Evolutionary conservation across 2,113 vertebrate genomes (phyloP), one percentile per base, ranked within the genome.

Genomic region (Pterocles burchelli): DNA sequence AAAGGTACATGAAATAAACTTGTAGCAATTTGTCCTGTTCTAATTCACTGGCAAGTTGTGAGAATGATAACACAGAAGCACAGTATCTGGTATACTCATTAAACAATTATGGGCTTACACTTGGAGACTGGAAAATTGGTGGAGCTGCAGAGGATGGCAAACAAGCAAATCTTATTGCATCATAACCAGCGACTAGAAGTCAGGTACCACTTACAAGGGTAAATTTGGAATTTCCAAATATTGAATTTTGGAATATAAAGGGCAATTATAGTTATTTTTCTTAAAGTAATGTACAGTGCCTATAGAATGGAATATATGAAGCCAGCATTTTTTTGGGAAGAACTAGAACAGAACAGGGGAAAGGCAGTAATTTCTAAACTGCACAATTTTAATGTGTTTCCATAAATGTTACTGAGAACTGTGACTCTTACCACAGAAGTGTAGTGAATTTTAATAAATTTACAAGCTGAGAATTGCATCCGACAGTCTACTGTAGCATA

Each of bases 1-100:
- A 71, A 86, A 97, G 90, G 79, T 78, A 80, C 62, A 90, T 91
- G 82, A 97, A 97, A 95, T 91, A 93, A 93, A 96, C 54, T 90
- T 67, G 92, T 65, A 80, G 94, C 80, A 79, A 78, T 95, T 74
- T 74, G 73, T 75, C 66, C 62, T 81, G 15, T 87, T 62, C 59
- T 51, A 80, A 94, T 89, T 96, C 87, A 96, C 55, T 63, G 76
- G 63, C 13, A 77, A 82, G 62, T 82, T 93, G 54, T 85, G 72
- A 79, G 87, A 90, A 96, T 19, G 20, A 24, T 29, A 81, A 58
- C 45, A 61, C 0, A 0, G 73, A 67, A 68, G 45, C 66, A 88
- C 7, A 34, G 16, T 83, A 77, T 72, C 87, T 85, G 63, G 10
- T 76, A 62, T 33, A 48, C 45, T 71, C 66, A 65, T 63, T 74